These are phyloP conservation scores for Meiosimyza decipiens DNA, from an alignment of 2,888 invertebrate genomes.

Conservation along the genomic window DNA sequence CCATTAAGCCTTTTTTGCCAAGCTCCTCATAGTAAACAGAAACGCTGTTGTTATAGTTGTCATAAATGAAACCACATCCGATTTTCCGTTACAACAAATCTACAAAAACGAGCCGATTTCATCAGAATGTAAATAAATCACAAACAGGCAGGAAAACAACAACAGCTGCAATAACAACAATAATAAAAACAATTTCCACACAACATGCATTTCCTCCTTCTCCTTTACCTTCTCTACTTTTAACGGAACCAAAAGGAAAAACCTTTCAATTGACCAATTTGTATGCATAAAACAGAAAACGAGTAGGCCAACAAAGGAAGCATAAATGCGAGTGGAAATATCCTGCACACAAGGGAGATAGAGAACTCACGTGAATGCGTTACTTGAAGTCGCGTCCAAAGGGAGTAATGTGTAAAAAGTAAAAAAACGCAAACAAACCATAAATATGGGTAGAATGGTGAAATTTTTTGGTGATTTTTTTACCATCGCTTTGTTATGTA, in stretches of 20 bases:
- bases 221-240: too few species aligned
- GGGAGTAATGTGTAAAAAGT: too few species aligned
- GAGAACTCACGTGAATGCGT: neutral
- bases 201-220: neutral
- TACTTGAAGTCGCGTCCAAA: too few species aligned
- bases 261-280: slow-evolving; percentile 42
- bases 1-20: too few species aligned
- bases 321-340: slow-evolving; percentile 8
- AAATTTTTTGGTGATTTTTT: neutral
- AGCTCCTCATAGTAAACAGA: too few species aligned
- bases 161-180: neutral
- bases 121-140: slow-evolving; percentile 21
- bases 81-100: neutral
- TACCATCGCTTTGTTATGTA: too few species aligned
- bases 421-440: neutral
- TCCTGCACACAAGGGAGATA: neutral
- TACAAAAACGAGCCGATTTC: slow-evolving; percentile 11
- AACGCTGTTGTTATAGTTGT: neutral
- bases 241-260: slow-evolving; percentile 8
- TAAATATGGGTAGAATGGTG: slow-evolving; percentile 14
- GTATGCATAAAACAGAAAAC: slow-evolving; percentile 29
- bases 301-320: neutral
- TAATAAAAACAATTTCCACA: neutral
- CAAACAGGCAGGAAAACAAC: neutral
- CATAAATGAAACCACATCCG: neutral